Percentiles rank a stretch among this genome's conserved stretches.
Conservation (phyloP, 2,113 vertebrate genomes). For the Rhizomys pruinosus region DNA sequence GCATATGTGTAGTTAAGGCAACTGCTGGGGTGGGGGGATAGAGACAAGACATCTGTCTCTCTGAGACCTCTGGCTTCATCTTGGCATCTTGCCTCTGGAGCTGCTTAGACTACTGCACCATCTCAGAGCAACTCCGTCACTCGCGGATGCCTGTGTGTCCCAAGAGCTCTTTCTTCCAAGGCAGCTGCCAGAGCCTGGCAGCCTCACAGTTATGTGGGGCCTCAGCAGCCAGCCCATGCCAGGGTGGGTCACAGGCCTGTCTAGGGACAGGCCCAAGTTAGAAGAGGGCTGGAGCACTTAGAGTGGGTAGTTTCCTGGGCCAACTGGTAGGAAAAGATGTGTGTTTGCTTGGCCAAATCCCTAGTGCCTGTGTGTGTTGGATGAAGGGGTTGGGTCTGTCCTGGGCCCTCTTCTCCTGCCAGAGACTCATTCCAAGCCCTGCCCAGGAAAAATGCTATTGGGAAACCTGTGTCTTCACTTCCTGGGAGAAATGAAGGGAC, state of each 20-base stretch:
- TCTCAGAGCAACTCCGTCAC: background rate
- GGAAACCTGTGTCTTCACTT: background rate
- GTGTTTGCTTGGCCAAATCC: background rate
- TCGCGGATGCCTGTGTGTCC: background rate
- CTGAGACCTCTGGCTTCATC: background rate
- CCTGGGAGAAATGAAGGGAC: background rate
- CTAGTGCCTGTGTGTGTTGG: background rate
- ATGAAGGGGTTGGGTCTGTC: background rate
- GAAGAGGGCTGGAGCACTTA: background rate
- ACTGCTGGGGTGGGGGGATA: background rate
- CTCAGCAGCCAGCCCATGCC: background rate
- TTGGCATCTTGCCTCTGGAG: slow-evolving; percentile 4
- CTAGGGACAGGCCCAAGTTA: no score
- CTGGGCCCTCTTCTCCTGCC: background rate
- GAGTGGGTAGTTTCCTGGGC: background rate
- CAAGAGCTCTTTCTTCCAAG: background rate
- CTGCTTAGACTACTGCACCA: background rate
- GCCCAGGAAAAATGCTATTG: background rate
- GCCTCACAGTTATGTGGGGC: background rate
- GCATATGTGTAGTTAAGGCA: background rate
- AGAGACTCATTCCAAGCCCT: background rate
- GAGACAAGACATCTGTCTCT: background rate
- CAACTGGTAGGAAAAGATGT: background rate
- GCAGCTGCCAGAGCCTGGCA: background rate
- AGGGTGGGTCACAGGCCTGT: background rate